Evolutionary conservation across 1,140 invertebrate species (phyloP), one percentile per base, ranked within the genome.

Genomic region (Arctopsyche grandis): DNA sequence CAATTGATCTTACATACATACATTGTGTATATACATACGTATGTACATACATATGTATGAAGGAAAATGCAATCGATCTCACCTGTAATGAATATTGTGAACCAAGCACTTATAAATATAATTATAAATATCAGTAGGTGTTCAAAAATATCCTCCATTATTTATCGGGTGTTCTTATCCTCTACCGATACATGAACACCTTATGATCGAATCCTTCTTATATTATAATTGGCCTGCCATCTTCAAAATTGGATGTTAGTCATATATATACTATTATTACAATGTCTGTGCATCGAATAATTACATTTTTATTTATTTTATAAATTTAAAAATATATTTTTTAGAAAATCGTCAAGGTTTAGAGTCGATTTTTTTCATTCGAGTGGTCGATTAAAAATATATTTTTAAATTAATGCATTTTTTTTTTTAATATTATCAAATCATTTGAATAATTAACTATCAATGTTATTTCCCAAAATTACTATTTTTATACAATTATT

Each of bases 161-260:
- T 24, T 69, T 69, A 38, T n/a, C 0, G 7, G 38, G 26, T 69
- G 26, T 43, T 7, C 66, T n/a, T 38, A 38, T 4, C 29, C 29
- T 38, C 29, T 21, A 19, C 46, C 26, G 9, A 4, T 21, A 1
- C 5, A 38, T 46, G 69, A 71, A 24, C 69, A 71, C 69, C 43
- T 71, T 46, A 71, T 71, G 69, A 71, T 71, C 14, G 7, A 71
- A 46, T 46, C 38, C 29, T 44, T 12, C 16, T 46, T 71, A 46
- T 38, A 44, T 71, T 46, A 71, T 74, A 58, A 74, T 56, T 74
- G 71, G 71, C 71, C 71, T 74, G 71, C 46, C 22, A 56, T 44
- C 24, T 58, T 74, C 71, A 74, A 74, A 74, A 74, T 74, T 74
- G 43, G 48, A 74, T 74, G 71, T 74, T 74, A 74, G 71, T 66